Base-by-base conservation (phyloP, 1,140 invertebrate species). In the Muscidifurax raptorellus region DNA sequence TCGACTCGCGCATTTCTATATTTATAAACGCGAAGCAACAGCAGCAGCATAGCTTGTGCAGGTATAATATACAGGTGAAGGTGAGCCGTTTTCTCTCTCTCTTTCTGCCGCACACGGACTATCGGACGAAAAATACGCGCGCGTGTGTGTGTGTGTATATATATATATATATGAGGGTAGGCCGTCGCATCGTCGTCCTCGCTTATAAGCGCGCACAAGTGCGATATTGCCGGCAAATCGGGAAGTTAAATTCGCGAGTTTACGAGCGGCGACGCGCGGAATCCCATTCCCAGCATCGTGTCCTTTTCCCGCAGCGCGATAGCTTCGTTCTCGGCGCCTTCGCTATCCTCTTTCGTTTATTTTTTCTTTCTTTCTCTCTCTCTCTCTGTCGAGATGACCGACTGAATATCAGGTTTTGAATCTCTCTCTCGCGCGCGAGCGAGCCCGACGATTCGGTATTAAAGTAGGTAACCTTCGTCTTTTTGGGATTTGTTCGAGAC, bases 361-460 rank as follows among this genome's bases (percentile, higher is more conserved):
- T 77, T 32, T 67, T 32, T 47, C 59, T 40, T 6, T 74, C 18
- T 52, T 59, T 71, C 67, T 28, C n/a, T 27, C 15, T 67, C 28
- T 83, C 74, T 80, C 44, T 81, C 79, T 76, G 75, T n/a, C 18
- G 27, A 7, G 52, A 28, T 80, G 66, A 74, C 44, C 80, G 74
- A 84, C 78, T 85, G 82, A 80, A 87, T 87, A 88, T 89, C 87
- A 88, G 87, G 87, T 89, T 88, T 88, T 89, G 83, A 76, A 89
- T 89, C 84, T 87, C 71, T 85, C 74, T 67, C 72, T 89, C 84
- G 86, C 71, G 83, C 74, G 44, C 72, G 32, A 5, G 40, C 1
- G 47, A 18, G 47, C 12, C 52, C 22, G 52, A 76, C 87, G 86
- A 88, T 88, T 87, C 75, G 78, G 77, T 82, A 75, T 83, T 80